Evolutionary conservation across 1,140 invertebrate species (phyloP).

Genomic region (Teleogryllus occipitalis): DNA sequence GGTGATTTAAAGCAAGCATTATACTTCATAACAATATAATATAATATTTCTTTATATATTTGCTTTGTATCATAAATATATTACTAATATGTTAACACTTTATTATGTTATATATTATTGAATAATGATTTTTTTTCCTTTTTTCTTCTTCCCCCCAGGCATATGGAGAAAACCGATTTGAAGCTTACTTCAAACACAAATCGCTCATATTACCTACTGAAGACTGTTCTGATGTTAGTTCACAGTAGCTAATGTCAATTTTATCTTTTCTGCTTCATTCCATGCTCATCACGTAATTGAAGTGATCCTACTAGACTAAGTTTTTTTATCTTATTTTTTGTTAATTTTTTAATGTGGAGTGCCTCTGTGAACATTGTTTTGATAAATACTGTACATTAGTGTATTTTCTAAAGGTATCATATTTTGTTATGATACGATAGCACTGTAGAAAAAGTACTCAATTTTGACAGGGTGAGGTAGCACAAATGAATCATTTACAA

Average conservation of each 20-base stretch:
- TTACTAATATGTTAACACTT: not conserved
- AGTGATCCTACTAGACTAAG: not conserved
- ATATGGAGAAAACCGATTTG: slow-evolving; percentile 25
- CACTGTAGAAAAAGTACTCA: not conserved
- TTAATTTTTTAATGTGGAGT: not conserved
- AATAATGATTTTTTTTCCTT: not conserved
- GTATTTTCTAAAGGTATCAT: not conserved
- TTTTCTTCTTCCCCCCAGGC: slow-evolving; percentile 26
- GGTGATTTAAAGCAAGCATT: not conserved
- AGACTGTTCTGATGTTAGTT: not conserved
- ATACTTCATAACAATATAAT: not conserved
- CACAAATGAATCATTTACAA: too few relatives aligned
- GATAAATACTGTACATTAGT: not conserved
- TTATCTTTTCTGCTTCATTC: not conserved
- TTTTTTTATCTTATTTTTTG: not conserved
- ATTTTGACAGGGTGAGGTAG: not conserved
- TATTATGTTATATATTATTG: not conserved
- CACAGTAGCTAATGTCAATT: not conserved
- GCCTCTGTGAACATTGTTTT: not conserved
- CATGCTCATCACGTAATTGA: not conserved
- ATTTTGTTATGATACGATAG: not conserved
- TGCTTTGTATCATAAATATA: not conserved
- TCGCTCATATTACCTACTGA: not conserved
- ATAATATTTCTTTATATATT: not conserved
- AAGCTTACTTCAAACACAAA: slow-evolving; percentile 20